Evolutionary conservation across 2,888 invertebrate genomes (phyloP), one percentile per base, ranked within the genome.

Genomic region (Tenthredo scrophulariae): DNA sequence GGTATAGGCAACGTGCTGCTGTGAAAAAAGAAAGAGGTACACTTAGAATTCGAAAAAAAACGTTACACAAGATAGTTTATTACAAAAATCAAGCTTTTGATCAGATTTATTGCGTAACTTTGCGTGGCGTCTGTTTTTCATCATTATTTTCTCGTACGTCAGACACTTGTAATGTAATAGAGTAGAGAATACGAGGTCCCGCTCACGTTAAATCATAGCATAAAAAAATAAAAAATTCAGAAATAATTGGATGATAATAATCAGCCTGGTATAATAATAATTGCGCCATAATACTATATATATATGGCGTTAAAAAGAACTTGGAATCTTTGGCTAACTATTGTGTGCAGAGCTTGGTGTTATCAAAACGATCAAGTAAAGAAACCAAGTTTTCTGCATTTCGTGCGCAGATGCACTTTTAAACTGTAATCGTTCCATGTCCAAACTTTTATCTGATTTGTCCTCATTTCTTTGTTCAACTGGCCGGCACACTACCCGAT

Each of bases 321-420:
- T 70, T 37, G 1, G 7, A 18, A 70, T 13, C 26, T 62, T 62
- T 13, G 37, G 18, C 18, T 10, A 70, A 70, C 33, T 33, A 70
- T 18, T 6, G 10, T 33, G 29, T 70, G 18, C n/a, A 67, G 2
- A 29, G 15, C 67, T 67, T 15, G 67, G 67, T 67, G 67, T 29
- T 37, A 70, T 70, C 70, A 70, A 70, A n/a, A 29, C 22, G 37
- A 70, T 33, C 70, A 37, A 37, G 7, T 5, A 70, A 70, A 18
- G 26, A 29, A 70, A 70, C 33, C 46, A 26, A 75, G 46, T 75
- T 75, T 0, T 22, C 18, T 6, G 6, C 43, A 75, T 46, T 46
- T 22, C 75, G 75, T 46, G 75, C 43, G 26, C 75, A 46, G 75
- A 75, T 75, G 75, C 75, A 43, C 75, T 75, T 75, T 75, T 77